Conservation (phyloP, 2,113 vertebrate species). For the Gasterosteus nipponicus region DNA sequence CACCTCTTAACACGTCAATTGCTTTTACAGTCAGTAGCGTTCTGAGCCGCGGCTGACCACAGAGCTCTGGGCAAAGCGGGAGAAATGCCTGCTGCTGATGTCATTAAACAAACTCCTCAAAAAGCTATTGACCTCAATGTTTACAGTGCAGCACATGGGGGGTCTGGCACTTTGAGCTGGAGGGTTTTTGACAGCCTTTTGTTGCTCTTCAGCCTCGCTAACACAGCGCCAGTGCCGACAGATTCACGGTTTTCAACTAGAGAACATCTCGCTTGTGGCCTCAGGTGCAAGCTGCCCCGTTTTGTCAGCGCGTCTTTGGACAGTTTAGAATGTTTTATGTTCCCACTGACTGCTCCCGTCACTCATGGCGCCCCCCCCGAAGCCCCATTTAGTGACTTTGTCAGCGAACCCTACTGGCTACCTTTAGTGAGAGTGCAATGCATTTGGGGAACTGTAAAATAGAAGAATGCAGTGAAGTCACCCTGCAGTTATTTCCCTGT, state of each 20-base stretch:
- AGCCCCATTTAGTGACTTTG: conserved; percentile 36
- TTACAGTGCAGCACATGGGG: conserved; percentile 41
- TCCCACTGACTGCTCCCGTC: conserved; percentile 46
- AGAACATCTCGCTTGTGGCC: conserved; percentile 26
- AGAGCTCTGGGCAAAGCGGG: conserved; percentile 51
- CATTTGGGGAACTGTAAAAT: conserved; percentile 72
- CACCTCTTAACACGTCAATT: conserved; percentile 74
- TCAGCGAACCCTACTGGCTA: conserved; percentile 51
- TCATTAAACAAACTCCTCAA: conserved; percentile 57
- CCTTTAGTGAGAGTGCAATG: conserved; percentile 50
- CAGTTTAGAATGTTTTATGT: conserved; percentile 50
- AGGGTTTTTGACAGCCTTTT: conserved; percentile 43
- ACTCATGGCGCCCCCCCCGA: conserved; percentile 23
- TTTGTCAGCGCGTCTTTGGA: conserved; percentile 36
- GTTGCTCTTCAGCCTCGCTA: conserved; percentile 12
- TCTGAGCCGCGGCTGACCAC: conserved; percentile 65
- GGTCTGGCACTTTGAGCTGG: conserved; percentile 43
- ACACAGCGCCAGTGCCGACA: conserved; percentile 28
- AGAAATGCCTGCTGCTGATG: conserved; percentile 55
- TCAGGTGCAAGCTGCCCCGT: conserved; percentile 15
- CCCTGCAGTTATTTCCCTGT: conserved; percentile 74
- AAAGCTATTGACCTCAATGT: conserved; percentile 64
- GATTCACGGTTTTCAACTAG: conserved; percentile 26
- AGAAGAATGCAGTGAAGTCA: conserved; percentile 78
- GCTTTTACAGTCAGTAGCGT: conserved; percentile 69